These are phyloP conservation scores for Syngnathus typhle DNA, from an alignment of 2,113 vertebrate species.

Conservation along the genomic window DNA sequence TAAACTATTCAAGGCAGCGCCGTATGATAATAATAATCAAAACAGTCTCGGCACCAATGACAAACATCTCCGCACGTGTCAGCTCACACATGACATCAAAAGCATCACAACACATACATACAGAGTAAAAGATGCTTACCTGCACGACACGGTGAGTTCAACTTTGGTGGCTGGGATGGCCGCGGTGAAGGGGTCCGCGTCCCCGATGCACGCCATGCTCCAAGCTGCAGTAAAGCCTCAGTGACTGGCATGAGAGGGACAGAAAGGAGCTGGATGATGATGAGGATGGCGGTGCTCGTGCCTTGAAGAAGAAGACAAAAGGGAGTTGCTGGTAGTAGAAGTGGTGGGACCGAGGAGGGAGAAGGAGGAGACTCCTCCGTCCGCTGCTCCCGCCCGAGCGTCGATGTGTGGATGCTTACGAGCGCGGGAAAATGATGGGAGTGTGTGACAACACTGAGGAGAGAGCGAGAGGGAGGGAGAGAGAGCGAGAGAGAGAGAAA, in stretches of 20 bases:
- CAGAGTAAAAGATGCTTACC: slow-evolving; percentile 58
- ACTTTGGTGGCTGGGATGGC: slow-evolving; percentile 92
- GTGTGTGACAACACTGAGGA: not conserved
- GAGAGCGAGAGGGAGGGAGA: not conserved
- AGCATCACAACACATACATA: too few relatives aligned
- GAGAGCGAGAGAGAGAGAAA: not conserved
- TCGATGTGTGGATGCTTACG: slow-evolving; percentile 1
- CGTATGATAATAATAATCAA: not conserved
- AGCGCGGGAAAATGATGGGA: not conserved
- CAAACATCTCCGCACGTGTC: slow-evolving; percentile 1
- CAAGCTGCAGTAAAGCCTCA: slow-evolving; percentile 30
- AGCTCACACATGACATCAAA: not conserved
- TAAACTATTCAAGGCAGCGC: not conserved
- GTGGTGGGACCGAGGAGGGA: not conserved
- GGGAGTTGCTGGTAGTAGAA: not conserved
- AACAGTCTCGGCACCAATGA: not conserved
- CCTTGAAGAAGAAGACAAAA: not conserved
- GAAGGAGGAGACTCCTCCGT: not conserved
- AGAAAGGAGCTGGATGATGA: not conserved
- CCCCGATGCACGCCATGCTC: slow-evolving; percentile 84
- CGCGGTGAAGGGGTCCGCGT: slow-evolving; percentile 83
- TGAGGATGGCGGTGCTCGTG: not conserved
- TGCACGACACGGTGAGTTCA: slow-evolving; percentile 91
- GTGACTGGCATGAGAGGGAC: slow-evolving; percentile 41
- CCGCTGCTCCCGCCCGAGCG: not conserved